A percentile compares a stretch with the other conserved stretches of the same genome.
These are phyloP conservation scores for Colletes collaris DNA, from an alignment of 2,888 invertebrate genomes.

Conservation along the genomic window DNA sequence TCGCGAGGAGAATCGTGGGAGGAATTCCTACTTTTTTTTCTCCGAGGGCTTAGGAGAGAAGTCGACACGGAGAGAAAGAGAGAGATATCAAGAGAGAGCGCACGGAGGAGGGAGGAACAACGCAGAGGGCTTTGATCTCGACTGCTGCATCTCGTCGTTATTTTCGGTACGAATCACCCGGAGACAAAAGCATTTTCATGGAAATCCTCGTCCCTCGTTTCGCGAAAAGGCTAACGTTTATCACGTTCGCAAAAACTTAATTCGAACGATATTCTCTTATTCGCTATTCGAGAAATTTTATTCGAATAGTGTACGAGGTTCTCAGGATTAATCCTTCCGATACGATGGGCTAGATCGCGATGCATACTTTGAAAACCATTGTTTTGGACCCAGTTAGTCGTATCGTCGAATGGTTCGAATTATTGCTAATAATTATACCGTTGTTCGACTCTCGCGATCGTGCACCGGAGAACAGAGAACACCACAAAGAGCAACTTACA, in stretches of 20 bases:
- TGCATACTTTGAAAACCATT: too few relatives aligned
- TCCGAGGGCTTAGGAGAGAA: conserved; percentile 9
- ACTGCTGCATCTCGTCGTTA: conserved; percentile 47
- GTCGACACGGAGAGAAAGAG: background rate
- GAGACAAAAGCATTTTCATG: conserved; percentile 58
- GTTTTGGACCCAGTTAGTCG: too few relatives aligned
- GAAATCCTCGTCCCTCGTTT: conserved; percentile 32
- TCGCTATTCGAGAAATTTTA: too few relatives aligned
- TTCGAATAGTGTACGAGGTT: too few relatives aligned
- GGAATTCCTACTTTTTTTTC: conserved; percentile 56
- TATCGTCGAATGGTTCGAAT: background rate
- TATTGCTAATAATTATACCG: background rate
- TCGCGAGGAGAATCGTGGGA: conserved; percentile 63
- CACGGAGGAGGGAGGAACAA: conserved; percentile 15
- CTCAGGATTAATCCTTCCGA: too few relatives aligned
- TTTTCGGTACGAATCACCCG: conserved; percentile 50
- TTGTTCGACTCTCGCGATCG: background rate
- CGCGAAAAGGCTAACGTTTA: background rate
- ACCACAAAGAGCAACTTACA: conserved; percentile 23
- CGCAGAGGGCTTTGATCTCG: conserved; percentile 51
- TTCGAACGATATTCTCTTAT: too few relatives aligned
- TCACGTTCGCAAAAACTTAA: background rate
- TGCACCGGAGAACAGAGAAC: conserved; percentile 13
- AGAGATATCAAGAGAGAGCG: background rate
- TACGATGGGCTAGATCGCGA: too few relatives aligned